These are phyloP conservation scores for Spinus olivaceus DNA, from an alignment of 2,797 vertebrate genomes.

Conservation along the genomic window DNA sequence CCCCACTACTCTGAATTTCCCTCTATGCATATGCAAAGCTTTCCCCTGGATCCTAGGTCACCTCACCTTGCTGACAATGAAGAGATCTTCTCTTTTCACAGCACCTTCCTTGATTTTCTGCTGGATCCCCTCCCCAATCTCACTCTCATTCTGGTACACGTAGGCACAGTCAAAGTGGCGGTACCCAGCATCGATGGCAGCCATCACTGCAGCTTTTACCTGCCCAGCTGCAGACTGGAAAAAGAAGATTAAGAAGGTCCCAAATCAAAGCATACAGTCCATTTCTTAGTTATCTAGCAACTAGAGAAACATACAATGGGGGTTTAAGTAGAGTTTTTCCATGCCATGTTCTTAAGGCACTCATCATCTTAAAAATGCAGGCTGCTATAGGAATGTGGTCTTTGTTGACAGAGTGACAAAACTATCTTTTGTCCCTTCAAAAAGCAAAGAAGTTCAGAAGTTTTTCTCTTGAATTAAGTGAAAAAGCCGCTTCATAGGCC, in stretches of 20 bases:
- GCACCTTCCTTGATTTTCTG: slow-evolving; percentile 77
- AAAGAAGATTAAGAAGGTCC: background rate
- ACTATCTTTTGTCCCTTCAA: no score
- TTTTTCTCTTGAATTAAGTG: no score
- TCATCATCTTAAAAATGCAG: background rate
- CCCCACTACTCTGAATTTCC: background rate
- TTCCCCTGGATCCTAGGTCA: background rate
- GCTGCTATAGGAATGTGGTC: no score
- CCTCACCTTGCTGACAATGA: slow-evolving; percentile 80
- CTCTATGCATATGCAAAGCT: background rate
- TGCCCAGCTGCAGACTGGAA: slow-evolving; percentile 80
- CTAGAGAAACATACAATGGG: background rate
- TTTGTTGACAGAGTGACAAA: no score
- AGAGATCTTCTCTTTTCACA: slow-evolving; percentile 85
- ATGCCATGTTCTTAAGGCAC: background rate
- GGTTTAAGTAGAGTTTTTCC: background rate
- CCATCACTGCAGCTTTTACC: slow-evolving; percentile 74
- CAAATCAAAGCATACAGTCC: background rate
- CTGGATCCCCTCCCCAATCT: slow-evolving; percentile 79
- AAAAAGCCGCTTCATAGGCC: no score
- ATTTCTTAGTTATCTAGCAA: background rate
- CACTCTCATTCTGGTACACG: slow-evolving; percentile 80
- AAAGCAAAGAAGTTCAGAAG: no score
- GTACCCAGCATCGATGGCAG: slow-evolving; percentile 80
- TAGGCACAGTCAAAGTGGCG: slow-evolving; percentile 83